A percentile compares a stretch with the other conserved stretches of the same genome.
phyloP scores from a whole-genome alignment of 2,113 vertebrate species.

The Struthio camelus region DNA sequence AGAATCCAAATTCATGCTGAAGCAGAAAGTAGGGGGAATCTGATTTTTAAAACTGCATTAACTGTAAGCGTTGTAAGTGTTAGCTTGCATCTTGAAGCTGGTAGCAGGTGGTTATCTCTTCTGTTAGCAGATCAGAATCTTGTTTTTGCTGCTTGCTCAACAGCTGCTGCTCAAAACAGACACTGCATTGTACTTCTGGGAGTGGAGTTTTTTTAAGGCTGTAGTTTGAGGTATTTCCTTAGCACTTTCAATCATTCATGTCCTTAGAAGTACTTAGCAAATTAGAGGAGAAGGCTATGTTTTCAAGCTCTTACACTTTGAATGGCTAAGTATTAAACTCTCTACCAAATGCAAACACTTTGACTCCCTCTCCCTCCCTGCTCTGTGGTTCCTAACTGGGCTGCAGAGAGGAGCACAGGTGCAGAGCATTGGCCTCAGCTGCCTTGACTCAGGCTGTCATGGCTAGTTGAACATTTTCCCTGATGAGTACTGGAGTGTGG shows the following conservation, averaged over 20 bases:
- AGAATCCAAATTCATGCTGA: neutral
- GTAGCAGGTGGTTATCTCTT: constrained; percentile 15
- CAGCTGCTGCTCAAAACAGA: neutral
- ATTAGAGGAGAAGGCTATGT: neutral
- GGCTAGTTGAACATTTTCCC: neutral
- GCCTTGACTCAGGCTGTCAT: neutral
- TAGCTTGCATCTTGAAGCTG: neutral
- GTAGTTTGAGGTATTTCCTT: neutral
- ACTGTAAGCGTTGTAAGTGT: neutral
- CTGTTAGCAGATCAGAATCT: neutral
- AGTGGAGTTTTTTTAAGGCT: neutral
- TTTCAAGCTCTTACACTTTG: neutral
- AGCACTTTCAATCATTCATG: neutral
- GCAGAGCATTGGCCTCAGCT: neutral
- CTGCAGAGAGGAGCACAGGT: neutral
- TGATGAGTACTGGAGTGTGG: neutral
- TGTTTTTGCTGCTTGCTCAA: neutral
- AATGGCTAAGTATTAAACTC: neutral
- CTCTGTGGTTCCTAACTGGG: neutral
- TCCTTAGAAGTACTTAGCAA: neutral
- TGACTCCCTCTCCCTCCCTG: neutral
- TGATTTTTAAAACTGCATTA: too few relatives aligned
- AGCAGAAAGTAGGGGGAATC: neutral
- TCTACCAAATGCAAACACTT: neutral
- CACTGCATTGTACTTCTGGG: neutral